phyloP scores from a whole-genome alignment of 37 sponge, comb jelly and placozoan species.

The Cladorhizidae sp. region DNA sequence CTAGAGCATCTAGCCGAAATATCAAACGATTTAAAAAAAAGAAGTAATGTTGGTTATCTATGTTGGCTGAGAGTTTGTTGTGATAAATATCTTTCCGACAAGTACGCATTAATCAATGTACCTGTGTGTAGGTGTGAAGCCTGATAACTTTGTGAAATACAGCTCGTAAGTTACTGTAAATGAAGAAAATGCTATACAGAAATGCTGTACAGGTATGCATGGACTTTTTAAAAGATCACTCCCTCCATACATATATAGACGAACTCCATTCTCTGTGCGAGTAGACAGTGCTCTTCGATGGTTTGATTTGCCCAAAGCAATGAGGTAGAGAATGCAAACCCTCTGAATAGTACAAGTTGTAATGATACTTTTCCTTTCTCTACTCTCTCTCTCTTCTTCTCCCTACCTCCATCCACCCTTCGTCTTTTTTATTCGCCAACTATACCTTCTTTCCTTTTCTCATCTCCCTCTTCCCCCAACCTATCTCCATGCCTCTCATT shows the following conservation, averaged over 20 bases:
- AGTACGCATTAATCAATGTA: neutral
- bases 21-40: no score
- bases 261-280: neutral
- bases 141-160: slow-evolving; percentile 43
- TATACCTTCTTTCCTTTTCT: slow-evolving; percentile 6
- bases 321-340: no score
- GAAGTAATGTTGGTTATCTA: no score
- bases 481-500: slow-evolving; percentile 2
- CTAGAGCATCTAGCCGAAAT: no score
- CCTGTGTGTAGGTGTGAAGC: slow-evolving; percentile 6
- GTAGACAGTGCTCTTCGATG: slow-evolving; percentile 33
- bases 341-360: no score
- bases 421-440: neutral
- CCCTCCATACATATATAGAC: neutral
- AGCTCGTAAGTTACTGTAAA: slow-evolving; percentile 18
- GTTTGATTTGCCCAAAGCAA: slow-evolving; percentile 40
- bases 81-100: no score
- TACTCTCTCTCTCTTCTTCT: no score
- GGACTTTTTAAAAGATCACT: neutral
- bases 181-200: no score
- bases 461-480: neutral
- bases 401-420: no score
- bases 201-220: neutral
- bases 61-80: no score
- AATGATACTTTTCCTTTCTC: no score